Conservation (phyloP, 1,140 invertebrate species). For the Tribolium castaneum region DNA sequence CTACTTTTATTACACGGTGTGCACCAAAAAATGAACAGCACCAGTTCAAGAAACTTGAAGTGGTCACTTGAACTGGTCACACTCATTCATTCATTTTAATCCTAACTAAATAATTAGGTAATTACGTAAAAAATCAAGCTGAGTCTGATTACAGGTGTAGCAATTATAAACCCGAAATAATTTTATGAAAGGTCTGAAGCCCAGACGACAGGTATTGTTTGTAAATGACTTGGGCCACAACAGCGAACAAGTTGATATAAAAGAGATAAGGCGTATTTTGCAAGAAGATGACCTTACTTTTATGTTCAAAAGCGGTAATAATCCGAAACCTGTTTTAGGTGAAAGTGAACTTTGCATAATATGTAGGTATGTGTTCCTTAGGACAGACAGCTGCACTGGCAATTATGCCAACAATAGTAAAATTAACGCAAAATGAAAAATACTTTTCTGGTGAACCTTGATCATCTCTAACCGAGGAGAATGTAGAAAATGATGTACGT, state of each 20-base stretch:
- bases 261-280: slow-evolving; percentile 24
- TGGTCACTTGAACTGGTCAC: too few species aligned
- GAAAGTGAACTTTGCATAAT: slow-evolving; percentile 33
- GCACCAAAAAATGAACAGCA: too few species aligned
- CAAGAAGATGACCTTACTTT: slow-evolving; percentile 28
- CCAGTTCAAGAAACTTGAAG: too few species aligned
- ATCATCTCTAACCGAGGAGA: not conserved
- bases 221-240: slow-evolving; percentile 12
- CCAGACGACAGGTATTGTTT: not conserved
- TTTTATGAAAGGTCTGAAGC: too few species aligned
- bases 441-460: not conserved
- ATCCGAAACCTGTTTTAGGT: slow-evolving; percentile 14
- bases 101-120: too few species aligned
- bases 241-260: slow-evolving; percentile 16
- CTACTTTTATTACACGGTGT: too few species aligned
- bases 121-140: too few species aligned
- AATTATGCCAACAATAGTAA: too few species aligned
- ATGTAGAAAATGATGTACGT: not conserved
- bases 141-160: too few species aligned
- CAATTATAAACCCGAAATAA: too few species aligned
- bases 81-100: too few species aligned
- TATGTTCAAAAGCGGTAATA: slow-evolving; percentile 31
- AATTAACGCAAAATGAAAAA: too few species aligned
- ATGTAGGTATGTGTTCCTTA: not conserved
- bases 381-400: not conserved